Percentiles rank a stretch among this genome's conserved stretches.
phyloP scores from a whole-genome alignment of 92 coral and sea anemone species.

The Siderastrea radians region DNA sequence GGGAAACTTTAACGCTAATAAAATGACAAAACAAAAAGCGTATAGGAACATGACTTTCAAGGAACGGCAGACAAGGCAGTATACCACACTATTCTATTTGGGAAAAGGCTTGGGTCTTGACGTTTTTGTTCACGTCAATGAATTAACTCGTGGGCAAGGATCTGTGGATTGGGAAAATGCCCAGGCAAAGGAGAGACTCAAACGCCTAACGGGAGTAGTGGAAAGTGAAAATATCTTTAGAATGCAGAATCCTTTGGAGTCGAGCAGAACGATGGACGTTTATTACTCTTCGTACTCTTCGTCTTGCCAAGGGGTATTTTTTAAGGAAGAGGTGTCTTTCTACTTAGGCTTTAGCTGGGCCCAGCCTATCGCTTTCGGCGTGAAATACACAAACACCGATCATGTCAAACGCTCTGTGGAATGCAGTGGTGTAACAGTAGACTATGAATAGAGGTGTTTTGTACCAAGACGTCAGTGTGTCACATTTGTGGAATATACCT shows the following conservation, averaged over 20 bases:
- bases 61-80: background rate
- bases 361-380: constrained; percentile 37
- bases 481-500: no score
- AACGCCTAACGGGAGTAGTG: background rate
- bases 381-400: constrained; percentile 8
- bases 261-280: constrained; percentile 18
- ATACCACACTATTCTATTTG: constrained; percentile 28
- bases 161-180: background rate
- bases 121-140: constrained; percentile 29
- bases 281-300: constrained; percentile 53
- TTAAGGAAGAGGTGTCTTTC: constrained; percentile 61
- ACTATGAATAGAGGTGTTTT: no score
- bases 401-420: background rate
- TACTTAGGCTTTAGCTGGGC: constrained; percentile 63
- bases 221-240: constrained; percentile 11
- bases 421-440: background rate
- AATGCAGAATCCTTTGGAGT: constrained; percentile 21
- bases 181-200: background rate
- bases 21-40: background rate
- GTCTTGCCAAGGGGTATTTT: constrained; percentile 33
- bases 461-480: no score
- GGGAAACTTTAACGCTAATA: background rate
- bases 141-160: constrained; percentile 1
- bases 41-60: constrained; percentile 22
- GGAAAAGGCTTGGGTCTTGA: constrained; percentile 24